Conservation (phyloP, 2,888 invertebrate species). For the Acanthopleura granulata region DNA sequence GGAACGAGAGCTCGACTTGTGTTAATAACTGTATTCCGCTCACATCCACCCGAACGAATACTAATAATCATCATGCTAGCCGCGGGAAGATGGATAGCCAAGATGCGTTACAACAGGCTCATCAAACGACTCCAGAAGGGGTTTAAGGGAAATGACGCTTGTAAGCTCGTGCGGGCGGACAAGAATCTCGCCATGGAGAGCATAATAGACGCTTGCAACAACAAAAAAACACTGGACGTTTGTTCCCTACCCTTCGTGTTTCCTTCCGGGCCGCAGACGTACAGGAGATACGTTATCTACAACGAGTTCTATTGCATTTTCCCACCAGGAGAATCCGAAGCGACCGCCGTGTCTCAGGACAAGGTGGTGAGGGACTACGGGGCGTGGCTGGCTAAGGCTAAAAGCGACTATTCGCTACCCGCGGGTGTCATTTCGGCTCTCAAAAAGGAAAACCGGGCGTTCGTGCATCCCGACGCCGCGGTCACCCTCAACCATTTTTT, state of each 20-base stretch:
- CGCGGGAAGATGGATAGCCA: slow-evolving; percentile 1
- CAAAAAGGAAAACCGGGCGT: not conserved
- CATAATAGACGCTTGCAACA: not conserved
- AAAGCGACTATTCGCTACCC: not conserved
- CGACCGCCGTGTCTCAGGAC: not conserved
- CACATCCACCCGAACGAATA: not conserved
- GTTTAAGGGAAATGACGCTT: not conserved
- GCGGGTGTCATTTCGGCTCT: not conserved
- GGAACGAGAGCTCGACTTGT: too few species aligned
- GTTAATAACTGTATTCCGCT: too few species aligned
- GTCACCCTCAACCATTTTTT: not conserved
- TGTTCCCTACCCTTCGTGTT: not conserved
- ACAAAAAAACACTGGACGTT: not conserved
- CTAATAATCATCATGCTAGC: not conserved
- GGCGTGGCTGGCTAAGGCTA: not conserved
- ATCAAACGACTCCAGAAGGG: slow-evolving; percentile 1
- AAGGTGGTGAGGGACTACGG: not conserved
- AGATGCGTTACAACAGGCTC: not conserved
- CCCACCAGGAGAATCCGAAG: not conserved
- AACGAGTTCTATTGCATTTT: not conserved
- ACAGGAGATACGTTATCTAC: not conserved
- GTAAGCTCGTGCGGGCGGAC: not conserved
- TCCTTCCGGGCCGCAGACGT: not conserved
- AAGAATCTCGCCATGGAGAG: not conserved
- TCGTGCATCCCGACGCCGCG: not conserved